Percentiles rank a stretch among this genome's conserved stretches.
Evolutionary conservation across 1,140 invertebrate genomes (phyloP).

Genomic region (Caenorhabditis brenneri): DNA sequence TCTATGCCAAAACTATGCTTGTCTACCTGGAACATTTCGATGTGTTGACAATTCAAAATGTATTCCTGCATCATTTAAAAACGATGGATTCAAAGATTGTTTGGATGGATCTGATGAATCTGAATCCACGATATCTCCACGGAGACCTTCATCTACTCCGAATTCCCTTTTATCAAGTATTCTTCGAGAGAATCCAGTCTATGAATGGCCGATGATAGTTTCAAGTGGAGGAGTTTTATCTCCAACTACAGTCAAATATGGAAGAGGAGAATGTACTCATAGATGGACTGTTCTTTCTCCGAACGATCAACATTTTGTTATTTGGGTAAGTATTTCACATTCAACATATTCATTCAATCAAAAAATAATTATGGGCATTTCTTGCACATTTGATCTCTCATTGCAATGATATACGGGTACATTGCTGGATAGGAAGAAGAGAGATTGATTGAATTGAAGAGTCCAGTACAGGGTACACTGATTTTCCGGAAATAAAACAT

Average conservation of each 20-base stretch:
- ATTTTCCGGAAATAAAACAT: background rate
- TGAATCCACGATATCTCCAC: background rate
- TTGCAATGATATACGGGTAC: background rate
- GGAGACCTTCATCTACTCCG: background rate
- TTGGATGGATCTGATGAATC: conserved; percentile 14
- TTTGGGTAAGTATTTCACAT: conserved; percentile 3
- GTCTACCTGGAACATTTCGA: conserved; percentile 9
- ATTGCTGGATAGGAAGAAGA: background rate
- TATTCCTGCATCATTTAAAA: background rate
- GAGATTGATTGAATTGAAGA: background rate
- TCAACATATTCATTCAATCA: background rate
- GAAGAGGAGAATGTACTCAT: conserved; percentile 16
- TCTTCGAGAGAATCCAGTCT: background rate
- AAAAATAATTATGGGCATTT: background rate
- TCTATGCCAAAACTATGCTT: conserved; percentile 21
- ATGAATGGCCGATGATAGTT: conserved; percentile 18
- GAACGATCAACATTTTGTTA: background rate
- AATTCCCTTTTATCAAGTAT: background rate
- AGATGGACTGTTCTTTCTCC: background rate
- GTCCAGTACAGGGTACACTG: background rate
- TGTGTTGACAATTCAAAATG: conserved; percentile 33
- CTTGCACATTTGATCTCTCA: background rate
- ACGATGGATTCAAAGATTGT: conserved; percentile 12
- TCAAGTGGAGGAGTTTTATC: conserved; percentile 3
- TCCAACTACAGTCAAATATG: background rate